A percentile compares a stretch with the other conserved stretches of the same genome.
phyloP scores from a whole-genome alignment of 1,140 invertebrate species.

The Linepithema humile region DNA sequence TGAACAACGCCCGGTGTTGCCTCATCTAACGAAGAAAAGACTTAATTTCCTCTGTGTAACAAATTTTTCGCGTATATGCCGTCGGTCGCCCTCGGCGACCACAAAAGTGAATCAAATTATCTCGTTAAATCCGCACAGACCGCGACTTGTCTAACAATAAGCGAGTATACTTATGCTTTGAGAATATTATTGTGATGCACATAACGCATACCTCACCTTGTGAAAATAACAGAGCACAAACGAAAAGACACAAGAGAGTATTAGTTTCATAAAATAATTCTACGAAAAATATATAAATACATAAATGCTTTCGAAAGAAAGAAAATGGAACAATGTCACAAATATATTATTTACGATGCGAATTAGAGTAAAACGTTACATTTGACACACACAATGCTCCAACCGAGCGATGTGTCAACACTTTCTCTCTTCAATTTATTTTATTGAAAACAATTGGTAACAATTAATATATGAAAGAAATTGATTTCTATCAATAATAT shows the following conservation, averaged over 20 bases:
- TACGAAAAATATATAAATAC: not conserved
- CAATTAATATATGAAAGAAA: no score
- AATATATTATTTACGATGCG: no score
- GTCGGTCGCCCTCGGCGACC: not conserved
- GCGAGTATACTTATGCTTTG: not conserved
- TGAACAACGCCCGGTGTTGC: not conserved
- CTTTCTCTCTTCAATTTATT: no score
- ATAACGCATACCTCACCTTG: not conserved
- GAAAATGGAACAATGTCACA: no score
- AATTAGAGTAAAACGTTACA: no score
- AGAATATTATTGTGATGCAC: not conserved
- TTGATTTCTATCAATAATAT: no score
- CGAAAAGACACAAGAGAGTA: not conserved
- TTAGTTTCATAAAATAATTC: conserved; percentile 1
- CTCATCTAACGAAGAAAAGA: conserved; percentile 6
- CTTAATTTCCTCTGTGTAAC: not conserved
- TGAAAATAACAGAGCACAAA: not conserved
- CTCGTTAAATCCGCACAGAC: not conserved
- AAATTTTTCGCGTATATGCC: conserved; percentile 1
- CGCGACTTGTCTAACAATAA: not conserved
- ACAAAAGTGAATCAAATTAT: conserved; percentile 11
- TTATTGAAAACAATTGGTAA: no score
- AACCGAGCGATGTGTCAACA: no score
- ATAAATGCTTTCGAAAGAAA: not conserved
- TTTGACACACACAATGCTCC: no score